These are phyloP conservation scores for Drosophila merina DNA, from an alignment of 2,888 invertebrate species.

Conservation along the genomic window DNA sequence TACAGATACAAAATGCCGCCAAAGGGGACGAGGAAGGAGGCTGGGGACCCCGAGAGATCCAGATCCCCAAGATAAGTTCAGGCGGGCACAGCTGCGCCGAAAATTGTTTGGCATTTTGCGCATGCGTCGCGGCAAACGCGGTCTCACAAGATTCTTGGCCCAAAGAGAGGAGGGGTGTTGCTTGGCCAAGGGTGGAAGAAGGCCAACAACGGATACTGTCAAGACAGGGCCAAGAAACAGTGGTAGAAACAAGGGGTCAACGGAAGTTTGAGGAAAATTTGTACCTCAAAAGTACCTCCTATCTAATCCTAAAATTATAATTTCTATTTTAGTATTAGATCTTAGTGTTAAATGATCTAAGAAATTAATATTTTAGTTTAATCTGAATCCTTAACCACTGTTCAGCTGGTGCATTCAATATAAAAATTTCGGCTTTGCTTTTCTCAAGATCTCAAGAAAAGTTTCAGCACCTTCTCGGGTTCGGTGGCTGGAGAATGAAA, in stretches of 20 bases:
- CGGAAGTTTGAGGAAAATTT: not conserved
- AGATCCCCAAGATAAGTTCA: constrained; percentile 53
- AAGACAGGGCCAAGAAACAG: constrained; percentile 25
- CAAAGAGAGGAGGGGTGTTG: not conserved
- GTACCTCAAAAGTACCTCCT: not conserved
- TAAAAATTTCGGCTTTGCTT: constrained; percentile 56
- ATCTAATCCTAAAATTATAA: not conserved
- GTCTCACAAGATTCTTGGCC: constrained; percentile 24
- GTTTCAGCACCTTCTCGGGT: constrained; percentile 70
- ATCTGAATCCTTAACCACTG: constrained; percentile 29
- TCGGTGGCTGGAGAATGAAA: not conserved
- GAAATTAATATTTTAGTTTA: too few relatives aligned
- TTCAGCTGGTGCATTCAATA: constrained; percentile 51
- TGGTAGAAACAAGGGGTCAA: constrained; percentile 11
- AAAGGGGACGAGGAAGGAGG: not conserved
- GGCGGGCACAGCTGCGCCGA: constrained; percentile 69
- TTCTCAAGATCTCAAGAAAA: constrained; percentile 49
- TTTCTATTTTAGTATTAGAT: too few relatives aligned
- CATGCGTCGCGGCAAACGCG: constrained; percentile 68
- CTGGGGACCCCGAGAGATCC: constrained; percentile 41
- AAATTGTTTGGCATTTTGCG: constrained; percentile 77
- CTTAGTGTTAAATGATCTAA: too few relatives aligned
- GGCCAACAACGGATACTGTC: constrained; percentile 16
- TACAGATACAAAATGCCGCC: constrained; percentile 3
- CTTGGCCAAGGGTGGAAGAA: constrained; percentile 4